Base-by-base conservation (phyloP, 2,888 invertebrate species). In the Mactromeris polynyma region DNA sequence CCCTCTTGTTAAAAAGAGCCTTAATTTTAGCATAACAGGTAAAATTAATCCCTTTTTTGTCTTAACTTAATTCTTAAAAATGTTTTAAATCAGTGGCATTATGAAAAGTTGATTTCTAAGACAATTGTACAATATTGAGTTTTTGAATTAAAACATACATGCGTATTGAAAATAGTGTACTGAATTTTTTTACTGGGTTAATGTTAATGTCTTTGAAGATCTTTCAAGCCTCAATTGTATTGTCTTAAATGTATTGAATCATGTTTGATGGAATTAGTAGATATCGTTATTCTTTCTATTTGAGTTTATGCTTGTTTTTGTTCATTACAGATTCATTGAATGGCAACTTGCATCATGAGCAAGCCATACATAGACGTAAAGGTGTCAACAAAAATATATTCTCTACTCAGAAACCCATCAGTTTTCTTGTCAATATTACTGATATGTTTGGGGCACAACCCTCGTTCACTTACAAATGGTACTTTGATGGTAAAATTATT, bases 311-410 rank as follows among this genome's bases (percentile, higher is more conserved):
- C 14, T 46, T 46, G 46, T 46, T 46, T 46, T 46, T 46, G 3
- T 46, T 46, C 6, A 31, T 81, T 86, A 46, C 89, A 89, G 89
- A 79, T 14, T 81, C 77, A 21, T 54, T 89, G n/a, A 89, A 89
- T 81, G 89, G 89, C 40, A 86, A 89, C 36, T 42, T 89, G 21
- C 73, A 77, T 14, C 54, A 83, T 26, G 81, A 79, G 33, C 89
- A 89, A 81, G 73, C 42, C 14, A 54, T 89, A 77, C 78, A 84
- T 33, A 21, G 84, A 78, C 31, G 84, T 33, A 7, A 11, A n/a
- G n/a, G 38, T 1, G 84, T 51, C 31, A 4, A 31, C n/a, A 78
- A 38, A n/a, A 84, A 78, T 33, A 78, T 77, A 78, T 84, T 51
- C 26, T 77, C 78, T 17, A 84, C 84, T 2, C n/a, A 78, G 7